Base-by-base conservation (phyloP, 2,113 vertebrate genomes). In the Neogobius melanostomus region DNA sequence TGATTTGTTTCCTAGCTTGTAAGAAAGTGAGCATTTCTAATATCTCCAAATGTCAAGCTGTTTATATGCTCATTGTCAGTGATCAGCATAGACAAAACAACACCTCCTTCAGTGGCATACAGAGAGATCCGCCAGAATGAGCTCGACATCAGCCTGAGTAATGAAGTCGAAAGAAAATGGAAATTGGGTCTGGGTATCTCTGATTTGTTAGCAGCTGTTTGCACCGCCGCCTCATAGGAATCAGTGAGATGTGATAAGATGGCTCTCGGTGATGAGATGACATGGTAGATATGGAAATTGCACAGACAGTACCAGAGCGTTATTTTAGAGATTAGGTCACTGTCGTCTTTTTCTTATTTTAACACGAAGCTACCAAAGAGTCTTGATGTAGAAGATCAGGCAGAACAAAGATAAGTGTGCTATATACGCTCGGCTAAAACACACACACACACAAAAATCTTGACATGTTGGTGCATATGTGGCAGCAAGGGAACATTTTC, bases 161-260 rank as follows among this genome's bases (percentile, higher is more conserved):
- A 64, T 64, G 62, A 64, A 64, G 62, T 21, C 16, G 17, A 64
- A 64, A 64, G 8, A 15, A 64, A 64, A 64, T 64, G 62, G 62
- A 64, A 48, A 64, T 64, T 64, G 44, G n/a, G 44, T 17, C 62
- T 64, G 62, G 46, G 45, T 64, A 48, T 48, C 15, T 46, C 42
- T 61, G 59, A 44, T 61, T 61, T 61, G 59, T 61, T 43, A 14
- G 36, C 45, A 46, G 21, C 56, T 64, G 62, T 47, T 64, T 64
- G 45, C n/a, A 46, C 52, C 56, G 14, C 52, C 11, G 61, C 54
- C 46, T 59, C 17, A 50, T 57, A 50, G 2, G 9, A 60, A 57
- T 72, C 71, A 45, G 28, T 6, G 52, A 12, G 53, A 66, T 46
- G 44, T 45, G 71, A 67, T 61, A 53, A 69, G 45, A 59, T 1